These are phyloP conservation scores for Dasysyrphus albostriatus DNA, from an alignment of 2,888 invertebrate species.

Conservation along the genomic window DNA sequence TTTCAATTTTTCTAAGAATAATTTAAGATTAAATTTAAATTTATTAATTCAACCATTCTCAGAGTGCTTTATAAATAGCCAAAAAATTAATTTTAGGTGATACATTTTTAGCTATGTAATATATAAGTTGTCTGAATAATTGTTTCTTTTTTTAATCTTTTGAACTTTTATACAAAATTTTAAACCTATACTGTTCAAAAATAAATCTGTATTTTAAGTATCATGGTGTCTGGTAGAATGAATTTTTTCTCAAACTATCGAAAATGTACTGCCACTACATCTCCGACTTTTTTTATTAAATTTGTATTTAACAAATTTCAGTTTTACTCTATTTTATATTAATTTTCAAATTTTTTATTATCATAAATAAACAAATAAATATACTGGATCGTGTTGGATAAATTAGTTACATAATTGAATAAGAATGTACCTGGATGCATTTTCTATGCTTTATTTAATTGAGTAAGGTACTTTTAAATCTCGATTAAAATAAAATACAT, in stretches of 20 bases:
- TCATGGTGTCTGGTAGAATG: background rate
- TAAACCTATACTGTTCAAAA: background rate
- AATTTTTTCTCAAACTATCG: background rate
- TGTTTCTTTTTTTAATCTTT: background rate
- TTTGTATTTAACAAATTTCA: background rate
- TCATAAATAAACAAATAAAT: background rate
- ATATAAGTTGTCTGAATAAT: background rate
- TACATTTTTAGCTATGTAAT: background rate
- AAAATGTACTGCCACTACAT: background rate
- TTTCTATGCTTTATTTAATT: conserved; percentile 52
- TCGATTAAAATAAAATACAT: background rate
- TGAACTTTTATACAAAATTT: background rate
- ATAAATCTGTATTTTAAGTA: background rate
- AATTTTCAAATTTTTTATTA: background rate
- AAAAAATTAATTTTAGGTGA: conserved; percentile 9
- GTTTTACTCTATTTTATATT: background rate
- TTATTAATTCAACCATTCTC: background rate
- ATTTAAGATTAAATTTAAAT: background rate
- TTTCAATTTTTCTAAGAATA: no score
- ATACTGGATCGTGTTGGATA: background rate
- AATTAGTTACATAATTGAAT: background rate
- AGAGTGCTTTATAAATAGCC: conserved; percentile 33
- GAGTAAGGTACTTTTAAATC: background rate
- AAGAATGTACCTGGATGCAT: conserved; percentile 62
- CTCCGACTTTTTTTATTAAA: background rate